Evolutionary conservation across 1,140 invertebrate genomes (phyloP), one percentile per base, ranked within the genome.

Genomic region (Atta texana): DNA sequence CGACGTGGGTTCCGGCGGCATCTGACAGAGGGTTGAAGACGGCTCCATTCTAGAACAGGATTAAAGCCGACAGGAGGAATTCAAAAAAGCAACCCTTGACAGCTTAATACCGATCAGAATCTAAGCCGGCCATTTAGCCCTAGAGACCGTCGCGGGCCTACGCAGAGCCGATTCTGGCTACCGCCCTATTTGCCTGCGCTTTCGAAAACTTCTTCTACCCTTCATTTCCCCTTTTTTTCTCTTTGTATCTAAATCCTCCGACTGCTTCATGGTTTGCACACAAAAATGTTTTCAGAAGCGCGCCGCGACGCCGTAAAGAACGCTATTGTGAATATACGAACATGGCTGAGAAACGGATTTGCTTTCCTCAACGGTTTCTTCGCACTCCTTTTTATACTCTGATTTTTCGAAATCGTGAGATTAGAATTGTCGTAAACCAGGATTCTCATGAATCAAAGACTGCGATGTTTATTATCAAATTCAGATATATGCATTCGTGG

Each of bases 61-160:
- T 93, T 94, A 92, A 91, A 86, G 88, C 89, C 91, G 90, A 90
- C 92, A 84, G 86, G 69, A 89, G 76, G 89, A 90, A 87, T 92
- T 91, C 71, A 76, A 91, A 93, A 93, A 94, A 94, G 91, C 92
- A 91, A 92, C 91, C 92, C 93, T 92, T 93, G 93, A 94, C 94
- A 92, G 90, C 92, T 94, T 94, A 94, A 94, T 94, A 85, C 92
- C 93, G 93, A 94, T 94, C 94, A 92, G 91, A 93, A 92, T 91
- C 91, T 92, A 89, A 92, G 90, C 85, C 89, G 80, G 85, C 90
- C 90, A 93, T 94, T 92, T 93, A 93, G 90, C 87, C 90, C 84
- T 86, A 80, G 64, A 87, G 87, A 87, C 85, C 74, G 61, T 59
- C 59, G 76, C 72, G 89, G 57, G 64, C 64, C 71, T 87, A 84